These are phyloP conservation scores for Athrips mouffetella DNA, from an alignment of 2,888 invertebrate species.

Conservation along the genomic window DNA sequence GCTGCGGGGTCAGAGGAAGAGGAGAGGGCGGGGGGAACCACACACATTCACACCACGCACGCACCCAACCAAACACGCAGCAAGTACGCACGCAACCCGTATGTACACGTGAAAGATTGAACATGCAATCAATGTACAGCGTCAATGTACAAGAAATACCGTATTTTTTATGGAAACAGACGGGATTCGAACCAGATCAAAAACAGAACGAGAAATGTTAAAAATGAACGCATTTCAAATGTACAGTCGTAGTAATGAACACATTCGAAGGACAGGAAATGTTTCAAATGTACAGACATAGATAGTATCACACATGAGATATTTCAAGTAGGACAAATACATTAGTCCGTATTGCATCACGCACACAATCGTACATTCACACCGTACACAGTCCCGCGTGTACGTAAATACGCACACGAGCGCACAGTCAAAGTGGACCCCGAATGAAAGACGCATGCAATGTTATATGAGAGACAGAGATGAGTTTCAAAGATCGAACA, in stretches of 20 bases:
- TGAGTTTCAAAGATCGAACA: conserved; percentile 49
- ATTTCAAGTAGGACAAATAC: too few relatives aligned
- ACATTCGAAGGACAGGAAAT: too few relatives aligned
- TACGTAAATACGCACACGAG: conserved; percentile 18
- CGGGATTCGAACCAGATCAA: too few relatives aligned
- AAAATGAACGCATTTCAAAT: too few relatives aligned
- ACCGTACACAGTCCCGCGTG: conserved; percentile 13
- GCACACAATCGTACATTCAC: neutral
- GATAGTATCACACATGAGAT: too few relatives aligned
- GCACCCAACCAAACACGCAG: conserved; percentile 12
- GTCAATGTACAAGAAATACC: neutral
- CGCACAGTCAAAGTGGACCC: conserved; percentile 24
- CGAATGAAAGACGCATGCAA: conserved; percentile 47
- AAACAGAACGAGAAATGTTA: too few relatives aligned
- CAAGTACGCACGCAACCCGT: conserved; percentile 18
- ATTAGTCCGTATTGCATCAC: neutral
- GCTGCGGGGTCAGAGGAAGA: conserved; percentile 67
- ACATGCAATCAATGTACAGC: neutral
- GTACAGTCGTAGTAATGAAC: too few relatives aligned
- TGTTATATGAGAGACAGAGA: conserved; percentile 44
- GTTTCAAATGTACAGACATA: too few relatives aligned
- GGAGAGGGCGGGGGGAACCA: conserved; percentile 41
- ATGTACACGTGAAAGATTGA: neutral
- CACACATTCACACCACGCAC: conserved; percentile 36
- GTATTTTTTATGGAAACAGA: neutral